A percentile compares a stretch with the other conserved stretches of the same genome.
These are phyloP conservation scores for Syncerus caffer DNA, from an alignment of 2,797 vertebrate species.

Conservation along the genomic window DNA sequence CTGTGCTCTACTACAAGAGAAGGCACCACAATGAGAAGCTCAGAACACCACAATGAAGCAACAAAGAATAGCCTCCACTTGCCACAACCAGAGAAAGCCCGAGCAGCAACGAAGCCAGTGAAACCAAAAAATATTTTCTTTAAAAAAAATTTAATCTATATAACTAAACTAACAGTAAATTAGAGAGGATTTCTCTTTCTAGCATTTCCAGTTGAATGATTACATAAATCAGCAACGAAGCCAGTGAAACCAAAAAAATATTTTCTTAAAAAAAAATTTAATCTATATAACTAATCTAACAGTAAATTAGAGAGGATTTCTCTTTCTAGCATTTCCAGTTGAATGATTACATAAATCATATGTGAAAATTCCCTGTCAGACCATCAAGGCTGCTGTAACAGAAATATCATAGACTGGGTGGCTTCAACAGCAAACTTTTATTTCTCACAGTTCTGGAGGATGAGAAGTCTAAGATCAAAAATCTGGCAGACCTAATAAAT, in stretches of 20 bases:
- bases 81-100: neutral
- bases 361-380: neutral
- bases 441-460: neutral
- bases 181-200: neutral
- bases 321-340: neutral
- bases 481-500: neutral
- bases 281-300: neutral
- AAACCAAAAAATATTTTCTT: neutral
- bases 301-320: neutral
- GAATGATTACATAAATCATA: neutral
- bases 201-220: neutral
- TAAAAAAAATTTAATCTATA: neutral
- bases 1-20: neutral
- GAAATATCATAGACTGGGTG: neutral
- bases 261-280: neutral
- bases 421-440: neutral
- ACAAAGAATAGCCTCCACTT: neutral
- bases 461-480: neutral
- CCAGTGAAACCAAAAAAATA: neutral
- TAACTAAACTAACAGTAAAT: neutral
- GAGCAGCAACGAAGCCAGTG: neutral
- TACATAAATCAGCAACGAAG: neutral
- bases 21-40: fast-evolving
- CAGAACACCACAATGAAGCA: neutral
- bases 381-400: neutral